phyloP scores from a whole-genome alignment of 2,888 invertebrate species.

The Choristoneura rosaceana region DNA sequence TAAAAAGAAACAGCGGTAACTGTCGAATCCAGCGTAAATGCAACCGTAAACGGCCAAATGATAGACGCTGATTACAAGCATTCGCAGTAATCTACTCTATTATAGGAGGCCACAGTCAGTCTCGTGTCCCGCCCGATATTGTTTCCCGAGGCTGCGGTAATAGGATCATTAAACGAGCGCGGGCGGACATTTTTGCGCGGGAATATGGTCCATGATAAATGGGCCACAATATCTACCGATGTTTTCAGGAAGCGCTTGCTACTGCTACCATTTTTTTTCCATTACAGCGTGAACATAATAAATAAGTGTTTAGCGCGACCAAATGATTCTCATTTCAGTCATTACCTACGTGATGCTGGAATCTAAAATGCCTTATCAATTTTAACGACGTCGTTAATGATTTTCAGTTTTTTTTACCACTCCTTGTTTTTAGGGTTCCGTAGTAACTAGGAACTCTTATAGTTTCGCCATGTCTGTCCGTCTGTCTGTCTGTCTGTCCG shows the following conservation, averaged over 20 bases:
- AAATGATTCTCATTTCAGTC: conserved; percentile 15
- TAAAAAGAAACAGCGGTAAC: conserved; percentile 21
- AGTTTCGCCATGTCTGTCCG: no score
- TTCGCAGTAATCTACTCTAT: conserved; percentile 31
- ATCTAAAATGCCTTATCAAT: not conserved
- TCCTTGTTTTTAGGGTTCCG: no score
- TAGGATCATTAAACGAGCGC: conserved; percentile 59
- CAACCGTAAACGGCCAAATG: conserved; percentile 14
- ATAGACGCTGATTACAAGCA: conserved; percentile 35
- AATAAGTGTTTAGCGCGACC: conserved; percentile 1
- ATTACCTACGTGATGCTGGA: not conserved
- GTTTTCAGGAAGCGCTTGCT: conserved; percentile 41
- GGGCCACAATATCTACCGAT: conserved; percentile 55
- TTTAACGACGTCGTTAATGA: no score
- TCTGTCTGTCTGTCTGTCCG: no score
- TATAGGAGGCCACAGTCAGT: conserved; percentile 44
- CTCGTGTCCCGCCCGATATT: conserved; percentile 49
- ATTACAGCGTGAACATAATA: conserved; percentile 15
- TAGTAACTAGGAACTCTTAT: no score
- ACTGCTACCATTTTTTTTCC: conserved; percentile 31
- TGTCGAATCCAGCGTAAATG: not conserved
- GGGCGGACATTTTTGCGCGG: conserved; percentile 51
- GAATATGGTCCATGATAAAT: conserved; percentile 58
- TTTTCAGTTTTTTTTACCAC: no score
- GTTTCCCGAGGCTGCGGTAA: conserved; percentile 55